Evolutionary conservation across 92 coral and sea anemone species (phyloP).

Genomic region (Metridium senile): DNA sequence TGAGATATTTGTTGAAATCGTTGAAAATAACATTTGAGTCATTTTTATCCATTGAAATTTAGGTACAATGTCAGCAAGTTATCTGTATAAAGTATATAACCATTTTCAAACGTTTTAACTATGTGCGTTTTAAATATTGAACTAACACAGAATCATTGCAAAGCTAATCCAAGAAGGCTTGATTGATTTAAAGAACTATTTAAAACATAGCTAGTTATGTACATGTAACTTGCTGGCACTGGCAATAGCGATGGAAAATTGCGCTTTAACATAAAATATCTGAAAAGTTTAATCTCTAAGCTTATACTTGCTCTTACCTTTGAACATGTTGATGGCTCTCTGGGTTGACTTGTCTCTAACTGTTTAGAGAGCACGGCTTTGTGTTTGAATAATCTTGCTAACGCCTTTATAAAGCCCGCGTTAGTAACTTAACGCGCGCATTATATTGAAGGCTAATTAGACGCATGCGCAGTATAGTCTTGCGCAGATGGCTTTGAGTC

Average conservation of each 20-base stretch:
- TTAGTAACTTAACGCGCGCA: conserved; percentile 27
- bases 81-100: no score
- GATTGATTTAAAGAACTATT: not conserved
- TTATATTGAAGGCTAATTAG: conserved; percentile 4
- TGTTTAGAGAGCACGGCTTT: conserved; percentile 1
- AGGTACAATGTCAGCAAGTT: no score
- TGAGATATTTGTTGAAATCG: no score
- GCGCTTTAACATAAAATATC: not conserved
- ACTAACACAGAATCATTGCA: no score
- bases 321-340: conserved; percentile 17
- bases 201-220: no score
- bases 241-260: not conserved
- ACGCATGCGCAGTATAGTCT: conserved; percentile 17
- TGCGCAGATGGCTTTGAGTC: not conserved
- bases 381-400: conserved; percentile 7
- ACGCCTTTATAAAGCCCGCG: conserved; percentile 32
- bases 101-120: not conserved
- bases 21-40: no score
- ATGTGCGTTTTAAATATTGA: not conserved
- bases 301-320: conserved; percentile 11
- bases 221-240: no score
- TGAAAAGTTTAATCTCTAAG: not conserved
- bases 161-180: no score
- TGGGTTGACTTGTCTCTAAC: conserved; percentile 31
- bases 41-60: no score